Evolutionary conservation across 2,113 vertebrate species (phyloP), one percentile per base, ranked within the genome.

Genomic region (Hippocampus mohnikei): DNA sequence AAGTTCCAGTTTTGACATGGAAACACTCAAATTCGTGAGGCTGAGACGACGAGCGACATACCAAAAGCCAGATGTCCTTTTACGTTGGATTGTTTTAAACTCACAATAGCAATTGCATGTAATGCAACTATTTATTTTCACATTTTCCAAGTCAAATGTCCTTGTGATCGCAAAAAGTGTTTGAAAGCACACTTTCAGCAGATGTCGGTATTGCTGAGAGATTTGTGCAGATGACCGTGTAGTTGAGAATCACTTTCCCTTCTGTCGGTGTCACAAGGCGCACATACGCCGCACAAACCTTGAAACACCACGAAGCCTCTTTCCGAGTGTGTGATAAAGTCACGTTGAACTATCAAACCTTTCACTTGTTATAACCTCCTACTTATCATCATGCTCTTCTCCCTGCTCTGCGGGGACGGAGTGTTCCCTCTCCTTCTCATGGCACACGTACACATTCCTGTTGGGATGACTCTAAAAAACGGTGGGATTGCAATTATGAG

Each of bases 371-470:
- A 59, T 60, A 78, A 58, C 23, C 58, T 7, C 59, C 66, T 55
- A 21, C 52, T 12, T 21, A n/a, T 5, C 13, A 2, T 29, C 65
- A 61, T 50, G 23, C n/a, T 72, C 33, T 27, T 69, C 59, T n/a
- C 41, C 25, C 29, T 10, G 23, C 55, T 33, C 66, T 37, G 41
- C 11, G 44, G 61, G 73, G 44, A 84, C 80, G 82, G 20, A 66
- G 70, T 66, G 76, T 79, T 81, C 75, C 71, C 75, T 79, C 71
- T 77, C 42, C 42, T 73, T 71, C 41, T 52, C 56, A 65, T 60
- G 75, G 80, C 53, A 80, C 77, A 80, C 25, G 52, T 62, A 79
- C 76, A 85, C 74, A 81, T 83, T 83, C 72, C 73, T 72, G 42
- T 44, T 29, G 66, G 68, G 75, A 81, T 77, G 63, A 50, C 78